phyloP scores from a whole-genome alignment of 2,113 vertebrate species.

The Cinclus cinclus region DNA sequence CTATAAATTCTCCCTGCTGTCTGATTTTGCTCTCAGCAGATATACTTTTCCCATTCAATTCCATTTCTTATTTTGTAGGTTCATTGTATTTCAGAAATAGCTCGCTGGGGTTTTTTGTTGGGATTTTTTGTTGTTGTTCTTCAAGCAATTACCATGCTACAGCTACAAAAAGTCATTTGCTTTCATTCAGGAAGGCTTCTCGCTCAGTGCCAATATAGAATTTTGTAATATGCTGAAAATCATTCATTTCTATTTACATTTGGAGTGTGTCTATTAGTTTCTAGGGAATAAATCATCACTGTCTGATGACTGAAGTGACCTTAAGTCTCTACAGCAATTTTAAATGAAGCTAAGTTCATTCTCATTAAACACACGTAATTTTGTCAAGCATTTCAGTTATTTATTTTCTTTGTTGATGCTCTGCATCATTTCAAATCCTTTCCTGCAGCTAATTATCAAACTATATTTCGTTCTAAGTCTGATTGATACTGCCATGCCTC shows the following conservation, averaged over 20 bases:
- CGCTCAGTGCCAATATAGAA: background rate
- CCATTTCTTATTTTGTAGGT: background rate
- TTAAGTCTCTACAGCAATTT: background rate
- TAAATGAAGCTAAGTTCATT: background rate
- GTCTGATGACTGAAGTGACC: background rate
- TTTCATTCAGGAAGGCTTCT: background rate
- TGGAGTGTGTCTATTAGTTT: background rate
- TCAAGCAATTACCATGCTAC: background rate
- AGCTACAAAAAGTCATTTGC: background rate
- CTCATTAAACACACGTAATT: background rate
- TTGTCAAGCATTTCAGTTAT: background rate
- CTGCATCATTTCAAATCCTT: background rate
- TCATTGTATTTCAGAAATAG: background rate
- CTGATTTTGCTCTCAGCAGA: background rate
- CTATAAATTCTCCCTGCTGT: constrained; percentile 22
- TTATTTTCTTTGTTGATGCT: background rate
- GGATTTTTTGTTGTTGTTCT: background rate
- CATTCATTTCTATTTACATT: constrained; percentile 34
- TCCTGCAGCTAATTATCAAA: background rate
- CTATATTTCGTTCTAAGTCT: background rate
- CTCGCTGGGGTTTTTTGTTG: background rate
- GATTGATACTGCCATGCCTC: background rate
- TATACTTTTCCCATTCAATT: background rate
- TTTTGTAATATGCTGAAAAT: background rate
- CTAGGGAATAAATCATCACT: constrained; percentile 30